Base-by-base conservation (phyloP, 2,797 vertebrate species). In the Emydoidea blandingii region DNA sequence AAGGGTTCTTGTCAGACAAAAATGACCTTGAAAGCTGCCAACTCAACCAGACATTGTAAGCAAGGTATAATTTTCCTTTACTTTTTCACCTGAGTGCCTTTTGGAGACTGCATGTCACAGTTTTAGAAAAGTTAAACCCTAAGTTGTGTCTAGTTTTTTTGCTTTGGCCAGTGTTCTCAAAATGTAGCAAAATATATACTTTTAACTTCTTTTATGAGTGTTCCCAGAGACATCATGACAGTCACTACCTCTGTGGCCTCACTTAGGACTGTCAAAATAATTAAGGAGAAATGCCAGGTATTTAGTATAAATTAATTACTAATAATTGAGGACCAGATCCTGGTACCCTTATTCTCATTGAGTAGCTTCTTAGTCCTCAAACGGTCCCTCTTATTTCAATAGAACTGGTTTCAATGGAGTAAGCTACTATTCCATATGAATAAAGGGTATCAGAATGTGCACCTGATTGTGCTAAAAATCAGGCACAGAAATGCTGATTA, bases 11-110 rank as follows among this genome's bases (percentile, higher is more conserved):
- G 9, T 12, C 50, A 89, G 47, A 93, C 9, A 88, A 87, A 92
- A 91, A 81, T 57, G 0, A 76, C 37, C 34, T 76, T 72, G 8
- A 92, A 89, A 87, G 1, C 8, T 87, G 31, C 37, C 18, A 49
- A n/a, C 4, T 18, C 54, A 54, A 76, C 15, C 15, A 78, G 0
- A 0, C 12, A 19, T 5, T 49, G 21, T 21, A 85, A 0, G 27
- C 41, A 76, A 47, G 12, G 44, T 76, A 76, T 47, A 76, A 76
- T 78, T 53, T 94, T 56, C 37, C 25, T 50, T 83, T 27, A 52
- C 12, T 74, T 81, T 76, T 87, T 83, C 41, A 18, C 7, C 31
- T 54, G 47, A 65, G 3, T 79, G 11, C 5, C 41, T 72, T 83
- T 74, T 81, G 29, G 27, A 82, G 9, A 62, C 44, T 1, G 1